phyloP scores from a whole-genome alignment of 2,797 vertebrate species.

The Glossophaga mutica region DNA sequence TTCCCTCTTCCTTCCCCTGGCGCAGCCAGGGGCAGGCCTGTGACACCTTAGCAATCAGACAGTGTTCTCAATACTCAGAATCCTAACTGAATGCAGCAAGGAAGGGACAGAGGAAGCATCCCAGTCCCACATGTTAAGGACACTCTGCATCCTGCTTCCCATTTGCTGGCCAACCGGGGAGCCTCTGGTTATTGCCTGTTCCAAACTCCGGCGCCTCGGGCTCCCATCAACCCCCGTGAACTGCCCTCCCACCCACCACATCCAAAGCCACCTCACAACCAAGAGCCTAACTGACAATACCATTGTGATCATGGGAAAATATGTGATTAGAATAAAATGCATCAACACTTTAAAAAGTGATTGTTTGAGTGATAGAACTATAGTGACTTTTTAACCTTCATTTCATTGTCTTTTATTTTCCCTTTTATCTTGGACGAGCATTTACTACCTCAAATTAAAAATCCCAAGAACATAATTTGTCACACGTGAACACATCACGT shows the following conservation, averaged over 20 bases:
- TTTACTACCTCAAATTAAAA: constrained; percentile 44
- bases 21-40: neutral
- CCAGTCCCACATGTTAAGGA: neutral
- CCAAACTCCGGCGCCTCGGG: neutral
- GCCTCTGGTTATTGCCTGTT: neutral
- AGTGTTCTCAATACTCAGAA: neutral
- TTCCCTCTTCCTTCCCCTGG: neutral
- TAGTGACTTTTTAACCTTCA: neutral
- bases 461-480: constrained; percentile 20
- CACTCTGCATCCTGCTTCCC: neutral
- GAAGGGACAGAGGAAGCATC: neutral
- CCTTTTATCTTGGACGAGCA: neutral
- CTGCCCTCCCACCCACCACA: neutral
- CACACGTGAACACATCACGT: constrained; percentile 25
- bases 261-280: neutral
- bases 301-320: neutral
- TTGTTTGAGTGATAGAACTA: neutral
- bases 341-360: neutral
- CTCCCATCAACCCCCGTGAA: neutral
- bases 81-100: neutral
- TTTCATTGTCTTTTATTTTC: neutral
- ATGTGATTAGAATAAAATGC: neutral
- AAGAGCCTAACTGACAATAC: neutral
- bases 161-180: neutral
- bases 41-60: neutral